These are phyloP conservation scores for Helostoma temminkii DNA, from an alignment of 2,797 vertebrate genomes.

Conservation along the genomic window DNA sequence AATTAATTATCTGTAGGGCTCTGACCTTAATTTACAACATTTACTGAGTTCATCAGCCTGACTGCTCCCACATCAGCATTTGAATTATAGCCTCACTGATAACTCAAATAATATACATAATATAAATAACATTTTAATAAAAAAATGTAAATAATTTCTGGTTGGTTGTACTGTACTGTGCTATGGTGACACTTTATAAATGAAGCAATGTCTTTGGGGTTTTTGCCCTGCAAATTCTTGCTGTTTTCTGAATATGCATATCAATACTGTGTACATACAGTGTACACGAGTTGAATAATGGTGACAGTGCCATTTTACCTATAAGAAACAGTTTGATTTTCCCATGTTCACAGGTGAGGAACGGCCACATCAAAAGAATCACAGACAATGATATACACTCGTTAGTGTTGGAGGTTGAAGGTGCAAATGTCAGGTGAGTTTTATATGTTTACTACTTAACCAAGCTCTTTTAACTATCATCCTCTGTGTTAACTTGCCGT, in stretches of 20 bases:
- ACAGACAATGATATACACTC: slow-evolving; percentile 98
- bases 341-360: slow-evolving; percentile 87
- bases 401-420: slow-evolving; percentile 94
- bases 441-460: not conserved
- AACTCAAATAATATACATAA: too few relatives aligned
- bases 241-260: too few relatives aligned
- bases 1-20: too few relatives aligned
- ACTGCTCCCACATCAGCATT: too few relatives aligned
- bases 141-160: too few relatives aligned
- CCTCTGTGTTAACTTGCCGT: not conserved
- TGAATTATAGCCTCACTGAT: too few relatives aligned
- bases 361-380: slow-evolving; percentile 96
- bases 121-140: too few relatives aligned
- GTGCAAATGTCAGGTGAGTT: slow-evolving; percentile 93
- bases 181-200: too few relatives aligned
- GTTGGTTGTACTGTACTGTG: too few relatives aligned
- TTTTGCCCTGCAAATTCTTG: too few relatives aligned
- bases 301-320: not conserved
- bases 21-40: not conserved
- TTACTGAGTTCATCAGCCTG: not conserved
- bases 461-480: not conserved
- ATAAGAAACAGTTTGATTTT: not conserved
- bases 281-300: not conserved
- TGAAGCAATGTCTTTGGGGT: too few relatives aligned
- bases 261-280: not conserved